A percentile compares a stretch with the other conserved stretches of the same genome.
Conservation (phyloP, 1,140 invertebrate species). For the Conus ventricosus region DNA sequence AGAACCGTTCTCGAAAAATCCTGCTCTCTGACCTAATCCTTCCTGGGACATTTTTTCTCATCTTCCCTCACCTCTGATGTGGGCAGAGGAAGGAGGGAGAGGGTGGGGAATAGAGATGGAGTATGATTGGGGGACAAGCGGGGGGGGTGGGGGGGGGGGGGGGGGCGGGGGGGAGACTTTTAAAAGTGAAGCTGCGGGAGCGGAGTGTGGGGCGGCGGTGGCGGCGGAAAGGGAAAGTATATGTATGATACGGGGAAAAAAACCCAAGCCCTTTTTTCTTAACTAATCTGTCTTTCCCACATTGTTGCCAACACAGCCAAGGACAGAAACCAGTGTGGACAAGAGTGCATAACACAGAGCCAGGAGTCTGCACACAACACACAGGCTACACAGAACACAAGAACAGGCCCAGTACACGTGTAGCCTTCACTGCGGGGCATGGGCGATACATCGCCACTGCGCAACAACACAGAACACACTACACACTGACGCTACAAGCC, state of each 20-base stretch:
- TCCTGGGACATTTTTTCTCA: too few species aligned
- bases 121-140: not conserved
- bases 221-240: too few species aligned
- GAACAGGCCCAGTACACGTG: constrained; percentile 18
- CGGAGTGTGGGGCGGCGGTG: too few species aligned
- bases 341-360: constrained; percentile 7
- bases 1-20: too few species aligned
- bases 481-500: constrained; percentile 31
- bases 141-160: too few species aligned
- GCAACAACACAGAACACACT: constrained; percentile 24
- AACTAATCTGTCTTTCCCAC: too few species aligned
- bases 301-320: not conserved
- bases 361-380: constrained; percentile 28
- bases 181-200: too few species aligned
- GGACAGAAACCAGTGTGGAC: not conserved
- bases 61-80: too few species aligned
- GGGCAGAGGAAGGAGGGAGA: not conserved
- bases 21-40: too few species aligned
- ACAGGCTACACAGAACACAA: constrained; percentile 9
- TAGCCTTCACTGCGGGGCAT: constrained; percentile 14
- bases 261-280: too few species aligned
- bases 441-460: constrained; percentile 17
- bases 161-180: too few species aligned
- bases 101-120: not conserved
- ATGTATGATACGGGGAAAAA: too few species aligned